Conservation (phyloP, 2,888 invertebrate genomes). For the Bruchidius siliquastri region DNA sequence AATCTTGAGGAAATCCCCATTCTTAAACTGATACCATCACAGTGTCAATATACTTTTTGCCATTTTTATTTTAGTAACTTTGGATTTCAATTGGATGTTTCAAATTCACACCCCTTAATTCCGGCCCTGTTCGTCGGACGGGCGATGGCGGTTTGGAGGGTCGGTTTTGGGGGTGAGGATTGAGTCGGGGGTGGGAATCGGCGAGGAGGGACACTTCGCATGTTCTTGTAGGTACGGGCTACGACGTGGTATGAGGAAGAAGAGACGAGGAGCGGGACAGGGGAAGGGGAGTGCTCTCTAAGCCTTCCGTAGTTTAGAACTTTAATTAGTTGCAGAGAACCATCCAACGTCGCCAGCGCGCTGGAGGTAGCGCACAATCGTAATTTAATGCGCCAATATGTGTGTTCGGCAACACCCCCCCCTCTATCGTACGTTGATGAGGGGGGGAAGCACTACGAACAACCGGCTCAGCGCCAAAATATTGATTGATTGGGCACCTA, state of each 20-base stretch:
- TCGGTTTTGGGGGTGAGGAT: not conserved
- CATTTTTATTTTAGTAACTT: too few species aligned
- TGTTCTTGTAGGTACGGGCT: slow-evolving; percentile 33
- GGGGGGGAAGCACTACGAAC: not conserved
- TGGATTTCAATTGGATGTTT: not conserved
- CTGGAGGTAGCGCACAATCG: slow-evolving; percentile 24
- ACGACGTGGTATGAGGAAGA: not conserved
- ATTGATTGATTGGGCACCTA: not conserved
- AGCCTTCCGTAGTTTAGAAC: slow-evolving; percentile 48
- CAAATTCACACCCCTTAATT: not conserved
- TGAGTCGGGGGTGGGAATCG: not conserved
- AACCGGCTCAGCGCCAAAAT: slow-evolving; percentile 1
- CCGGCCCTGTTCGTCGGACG: slow-evolving; percentile 2
- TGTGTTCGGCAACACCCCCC: slow-evolving; percentile 21
- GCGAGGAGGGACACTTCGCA: slow-evolving; percentile 11
- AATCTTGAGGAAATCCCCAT: too few species aligned
- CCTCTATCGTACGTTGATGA: not conserved
- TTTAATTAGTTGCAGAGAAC: slow-evolving; percentile 49
- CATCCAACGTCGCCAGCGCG: slow-evolving; percentile 18
- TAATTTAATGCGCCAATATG: slow-evolving; percentile 36
- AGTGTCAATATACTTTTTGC: too few species aligned
- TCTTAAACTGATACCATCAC: too few species aligned
- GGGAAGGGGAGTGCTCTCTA: slow-evolving; percentile 29
- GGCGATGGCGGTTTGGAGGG: not conserved
- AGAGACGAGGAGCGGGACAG: not conserved